Conservation (phyloP, 2,888 invertebrate genomes). For the Drosophila hamatofila region DNA sequence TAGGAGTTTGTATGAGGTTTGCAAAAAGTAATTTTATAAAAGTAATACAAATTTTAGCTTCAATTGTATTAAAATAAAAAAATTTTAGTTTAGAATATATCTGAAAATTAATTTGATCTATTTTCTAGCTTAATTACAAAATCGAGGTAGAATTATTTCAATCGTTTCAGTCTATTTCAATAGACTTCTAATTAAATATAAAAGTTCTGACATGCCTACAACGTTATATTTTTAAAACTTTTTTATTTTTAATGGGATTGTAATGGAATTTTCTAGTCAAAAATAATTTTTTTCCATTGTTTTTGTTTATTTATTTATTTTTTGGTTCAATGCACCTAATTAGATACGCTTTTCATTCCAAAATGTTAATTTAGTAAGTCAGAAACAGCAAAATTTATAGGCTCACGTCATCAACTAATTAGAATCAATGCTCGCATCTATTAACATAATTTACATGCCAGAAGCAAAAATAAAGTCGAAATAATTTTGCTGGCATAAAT, state of each 20-base stretch:
- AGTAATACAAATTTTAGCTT: no score
- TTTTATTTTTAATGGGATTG: background rate
- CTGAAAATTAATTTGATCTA: background rate
- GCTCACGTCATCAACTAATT: slow-evolving; percentile 42
- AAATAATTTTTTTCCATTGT: background rate
- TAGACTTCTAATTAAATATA: background rate
- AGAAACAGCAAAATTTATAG: slow-evolving; percentile 11
- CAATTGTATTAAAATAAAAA: no score
- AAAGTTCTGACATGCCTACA: background rate
- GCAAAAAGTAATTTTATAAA: no score
- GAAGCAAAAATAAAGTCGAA: background rate
- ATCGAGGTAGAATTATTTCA: background rate
- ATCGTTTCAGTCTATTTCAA: background rate
- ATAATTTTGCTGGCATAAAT: slow-evolving; percentile 11
- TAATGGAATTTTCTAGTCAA: background rate
- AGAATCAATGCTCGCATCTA: slow-evolving; percentile 19
- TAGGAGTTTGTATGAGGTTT: no score
- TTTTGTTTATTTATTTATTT: background rate
- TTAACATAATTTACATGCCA: slow-evolving; percentile 18
- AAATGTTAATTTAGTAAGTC: slow-evolving; percentile 7
- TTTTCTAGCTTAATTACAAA: background rate
- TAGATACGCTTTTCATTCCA: background rate
- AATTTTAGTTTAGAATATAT: no score
- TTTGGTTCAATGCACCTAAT: background rate
- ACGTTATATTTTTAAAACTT: background rate